These are phyloP conservation scores for Sesamia nonagrioides DNA, from an alignment of 1,140 invertebrate species.

Conservation along the genomic window DNA sequence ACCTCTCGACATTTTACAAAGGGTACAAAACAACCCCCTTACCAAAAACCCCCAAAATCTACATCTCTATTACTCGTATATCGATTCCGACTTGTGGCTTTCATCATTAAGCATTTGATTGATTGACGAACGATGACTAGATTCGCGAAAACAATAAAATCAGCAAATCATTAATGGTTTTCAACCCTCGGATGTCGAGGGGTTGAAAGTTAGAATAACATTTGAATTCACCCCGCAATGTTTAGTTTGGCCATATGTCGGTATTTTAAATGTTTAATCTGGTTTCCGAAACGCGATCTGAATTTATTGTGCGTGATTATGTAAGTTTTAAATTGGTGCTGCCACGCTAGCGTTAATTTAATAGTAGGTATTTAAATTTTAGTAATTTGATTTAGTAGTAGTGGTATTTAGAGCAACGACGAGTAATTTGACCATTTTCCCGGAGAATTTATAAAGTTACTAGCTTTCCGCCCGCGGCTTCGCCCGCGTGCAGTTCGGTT, in stretches of 20 bases:
- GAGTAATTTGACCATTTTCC: too few species aligned
- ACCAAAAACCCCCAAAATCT: not conserved
- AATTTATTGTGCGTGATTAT: constrained; percentile 31
- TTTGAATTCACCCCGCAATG: constrained; percentile 16
- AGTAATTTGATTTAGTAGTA: not conserved
- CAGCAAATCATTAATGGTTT: constrained; percentile 49
- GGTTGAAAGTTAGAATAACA: constrained; percentile 21
- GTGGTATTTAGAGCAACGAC: not conserved
- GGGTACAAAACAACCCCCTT: not conserved
- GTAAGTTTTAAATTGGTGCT: constrained; percentile 16
- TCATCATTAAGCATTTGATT: constrained; percentile 45
- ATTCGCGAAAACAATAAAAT: constrained; percentile 46
- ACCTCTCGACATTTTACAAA: constrained; percentile 12
- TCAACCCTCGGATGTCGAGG: constrained; percentile 10
- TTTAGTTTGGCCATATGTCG: constrained; percentile 44
- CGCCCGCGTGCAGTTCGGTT: too few species aligned
- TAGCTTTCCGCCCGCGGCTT: too few species aligned
- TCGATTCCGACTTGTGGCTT: constrained; percentile 44
- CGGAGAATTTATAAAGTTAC: too few species aligned
- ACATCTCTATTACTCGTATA: constrained; percentile 28
- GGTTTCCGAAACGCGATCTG: constrained; percentile 26
- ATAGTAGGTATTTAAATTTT: constrained; percentile 4
- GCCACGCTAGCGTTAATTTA: constrained; percentile 4
- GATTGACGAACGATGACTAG: constrained; percentile 38
- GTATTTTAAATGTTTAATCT: constrained; percentile 43